Percentiles rank a stretch among this genome's conserved stretches.
These are phyloP conservation scores for Helobdella robusta DNA, from an alignment of 2,888 invertebrate species.

Conservation along the genomic window DNA sequence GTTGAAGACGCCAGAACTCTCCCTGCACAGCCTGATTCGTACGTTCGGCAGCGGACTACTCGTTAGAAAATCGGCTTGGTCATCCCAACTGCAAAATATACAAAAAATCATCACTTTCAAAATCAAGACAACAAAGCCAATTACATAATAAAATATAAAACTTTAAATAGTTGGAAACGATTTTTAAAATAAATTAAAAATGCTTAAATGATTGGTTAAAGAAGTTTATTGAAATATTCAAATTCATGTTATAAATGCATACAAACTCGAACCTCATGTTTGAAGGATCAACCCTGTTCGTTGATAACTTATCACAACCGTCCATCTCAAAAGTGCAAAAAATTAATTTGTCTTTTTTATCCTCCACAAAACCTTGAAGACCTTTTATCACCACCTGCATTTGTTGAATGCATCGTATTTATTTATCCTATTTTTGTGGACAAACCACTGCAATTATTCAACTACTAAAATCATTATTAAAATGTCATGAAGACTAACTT, in stretches of 20 bases:
- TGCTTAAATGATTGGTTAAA: not conserved
- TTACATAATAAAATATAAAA: not conserved
- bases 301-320: slow-evolving; percentile 15
- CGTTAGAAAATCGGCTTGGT: slow-evolving; percentile 19
- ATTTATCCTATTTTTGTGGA: too few relatives aligned
- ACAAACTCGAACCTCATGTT: slow-evolving; percentile 8
- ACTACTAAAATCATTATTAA: not conserved
- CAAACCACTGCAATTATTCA: not conserved
- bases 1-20: slow-evolving; percentile 10
- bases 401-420: too few relatives aligned
- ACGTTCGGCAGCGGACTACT: slow-evolving; percentile 15
- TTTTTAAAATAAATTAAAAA: not conserved
- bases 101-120: not conserved
- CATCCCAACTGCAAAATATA: slow-evolving; percentile 18
- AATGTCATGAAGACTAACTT: not conserved
- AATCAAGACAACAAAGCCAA: not conserved
- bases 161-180: too few relatives aligned
- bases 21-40: slow-evolving; percentile 15
- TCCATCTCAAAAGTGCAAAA: slow-evolving; percentile 22
- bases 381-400: slow-evolving; percentile 10
- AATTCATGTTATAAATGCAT: not conserved
- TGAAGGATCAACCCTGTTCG: slow-evolving; percentile 4
- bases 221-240: not conserved
- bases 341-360: not conserved
- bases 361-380: slow-evolving; percentile 7